A percentile compares a stretch with the other conserved stretches of the same genome.
These are phyloP conservation scores for Trachemys scripta DNA, from an alignment of 2,113 vertebrate genomes.

Conservation along the genomic window DNA sequence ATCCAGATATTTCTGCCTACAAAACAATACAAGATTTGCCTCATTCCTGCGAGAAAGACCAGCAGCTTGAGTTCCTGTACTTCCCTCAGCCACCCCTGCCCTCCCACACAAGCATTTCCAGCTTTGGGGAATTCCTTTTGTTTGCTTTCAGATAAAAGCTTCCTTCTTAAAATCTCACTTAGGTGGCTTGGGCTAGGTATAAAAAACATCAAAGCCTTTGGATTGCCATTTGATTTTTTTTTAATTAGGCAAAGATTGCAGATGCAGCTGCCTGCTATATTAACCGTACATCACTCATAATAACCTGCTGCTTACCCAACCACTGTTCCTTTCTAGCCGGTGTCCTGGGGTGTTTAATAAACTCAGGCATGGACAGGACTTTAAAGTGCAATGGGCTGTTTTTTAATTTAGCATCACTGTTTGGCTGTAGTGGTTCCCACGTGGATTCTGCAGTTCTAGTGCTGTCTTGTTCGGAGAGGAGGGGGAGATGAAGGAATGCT, in stretches of 20 bases:
- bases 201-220: constrained; percentile 63
- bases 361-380: constrained; percentile 8
- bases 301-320: constrained; percentile 60
- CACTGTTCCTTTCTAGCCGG: constrained; percentile 49
- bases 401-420: background rate
- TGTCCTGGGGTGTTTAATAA: constrained; percentile 63
- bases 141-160: constrained; percentile 68
- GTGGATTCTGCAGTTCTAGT: rapidly evolving
- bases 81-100: background rate
- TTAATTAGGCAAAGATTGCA: constrained; percentile 60
- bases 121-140: constrained; percentile 66
- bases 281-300: constrained; percentile 64
- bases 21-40: constrained; percentile 37
- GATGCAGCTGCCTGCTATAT: constrained; percentile 52
- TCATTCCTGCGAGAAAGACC: background rate
- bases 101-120: background rate
- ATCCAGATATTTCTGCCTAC: constrained; percentile 60
- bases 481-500: background rate
- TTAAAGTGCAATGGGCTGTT: background rate
- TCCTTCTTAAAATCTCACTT: constrained; percentile 71
- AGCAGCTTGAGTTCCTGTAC: background rate
- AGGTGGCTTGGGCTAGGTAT: constrained; percentile 70
- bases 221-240: constrained; percentile 55
- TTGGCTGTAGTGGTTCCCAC: background rate
- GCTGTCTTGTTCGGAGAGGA: background rate